These are phyloP conservation scores for Trissoscelio sp. DNA, from an alignment of 2,888 invertebrate genomes.

Conservation along the genomic window DNA sequence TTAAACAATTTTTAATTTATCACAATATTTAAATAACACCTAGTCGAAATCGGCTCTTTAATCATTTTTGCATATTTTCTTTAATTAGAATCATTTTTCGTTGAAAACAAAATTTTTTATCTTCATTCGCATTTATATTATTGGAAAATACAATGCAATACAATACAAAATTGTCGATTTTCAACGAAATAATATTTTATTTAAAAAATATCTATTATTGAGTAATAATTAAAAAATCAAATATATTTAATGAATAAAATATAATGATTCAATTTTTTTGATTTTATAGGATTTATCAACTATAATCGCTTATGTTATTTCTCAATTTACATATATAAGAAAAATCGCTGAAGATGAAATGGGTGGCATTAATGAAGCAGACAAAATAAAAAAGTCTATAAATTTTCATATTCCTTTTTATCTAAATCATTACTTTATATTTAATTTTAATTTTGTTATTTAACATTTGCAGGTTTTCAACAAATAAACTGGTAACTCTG, in stretches of 20 bases:
- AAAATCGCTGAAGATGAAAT: constrained; percentile 85
- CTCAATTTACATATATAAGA: constrained; percentile 84
- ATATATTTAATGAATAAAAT: neutral
- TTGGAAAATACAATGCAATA: no score
- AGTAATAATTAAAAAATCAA: neutral
- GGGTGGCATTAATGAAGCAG: constrained; percentile 79
- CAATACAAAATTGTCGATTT: no score
- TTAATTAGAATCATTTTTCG: no score
- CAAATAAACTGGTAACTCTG: constrained; percentile 87
- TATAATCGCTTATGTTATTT: constrained; percentile 80
- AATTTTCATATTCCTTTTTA: no score
- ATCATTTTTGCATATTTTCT: no score
- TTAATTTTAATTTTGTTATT: constrained; percentile 1
- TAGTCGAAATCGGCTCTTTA: no score
- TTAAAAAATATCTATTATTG: no score
- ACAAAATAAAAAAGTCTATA: constrained; percentile 84
- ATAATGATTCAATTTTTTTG: constrained; percentile 25
- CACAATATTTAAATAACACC: no score
- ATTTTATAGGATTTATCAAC: constrained; percentile 4
- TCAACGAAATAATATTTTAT: no score
- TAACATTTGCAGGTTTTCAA: constrained; percentile 84
- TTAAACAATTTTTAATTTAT: no score
- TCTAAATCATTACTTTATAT: constrained; percentile 12
- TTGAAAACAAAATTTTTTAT: no score
- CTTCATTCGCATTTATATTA: no score